These are phyloP conservation scores for Agapornis roseicollis DNA, from an alignment of 2,113 vertebrate genomes.

Conservation along the genomic window DNA sequence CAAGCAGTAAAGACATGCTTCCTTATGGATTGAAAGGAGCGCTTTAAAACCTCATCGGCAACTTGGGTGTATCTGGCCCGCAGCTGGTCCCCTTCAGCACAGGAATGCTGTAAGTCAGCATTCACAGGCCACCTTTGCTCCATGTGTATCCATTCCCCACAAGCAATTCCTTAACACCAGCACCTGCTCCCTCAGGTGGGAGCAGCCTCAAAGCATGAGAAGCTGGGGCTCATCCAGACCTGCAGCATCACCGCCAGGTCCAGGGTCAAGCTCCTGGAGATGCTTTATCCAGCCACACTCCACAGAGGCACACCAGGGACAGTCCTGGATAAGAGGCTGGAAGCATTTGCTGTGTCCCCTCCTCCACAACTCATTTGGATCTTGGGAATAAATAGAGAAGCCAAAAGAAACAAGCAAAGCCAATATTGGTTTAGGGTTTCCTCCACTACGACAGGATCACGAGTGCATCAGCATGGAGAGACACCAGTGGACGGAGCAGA, in stretches of 20 bases:
- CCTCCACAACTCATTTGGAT: background rate
- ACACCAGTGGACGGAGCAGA: background rate
- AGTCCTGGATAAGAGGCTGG: background rate
- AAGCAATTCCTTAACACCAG: accelerated
- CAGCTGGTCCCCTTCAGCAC: background rate
- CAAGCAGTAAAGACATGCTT: background rate
- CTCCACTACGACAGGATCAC: background rate
- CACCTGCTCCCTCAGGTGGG: background rate
- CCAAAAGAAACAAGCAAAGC: background rate
- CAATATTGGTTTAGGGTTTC: background rate
- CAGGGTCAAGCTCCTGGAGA: accelerated
- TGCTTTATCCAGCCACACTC: background rate
- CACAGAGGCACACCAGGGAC: background rate
- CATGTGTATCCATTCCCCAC: accelerated
- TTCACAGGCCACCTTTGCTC: background rate
- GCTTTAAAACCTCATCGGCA: background rate
- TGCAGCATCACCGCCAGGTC: background rate
- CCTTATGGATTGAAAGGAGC: background rate
- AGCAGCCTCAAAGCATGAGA: background rate
- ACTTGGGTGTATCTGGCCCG: background rate
- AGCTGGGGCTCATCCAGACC: background rate
- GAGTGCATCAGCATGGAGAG: background rate
- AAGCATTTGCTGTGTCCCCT: accelerated
- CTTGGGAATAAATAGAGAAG: background rate
- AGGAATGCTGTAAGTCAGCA: accelerated